phyloP scores from a whole-genome alignment of 2,113 vertebrate species.

The Setophaga kirtlandii region DNA sequence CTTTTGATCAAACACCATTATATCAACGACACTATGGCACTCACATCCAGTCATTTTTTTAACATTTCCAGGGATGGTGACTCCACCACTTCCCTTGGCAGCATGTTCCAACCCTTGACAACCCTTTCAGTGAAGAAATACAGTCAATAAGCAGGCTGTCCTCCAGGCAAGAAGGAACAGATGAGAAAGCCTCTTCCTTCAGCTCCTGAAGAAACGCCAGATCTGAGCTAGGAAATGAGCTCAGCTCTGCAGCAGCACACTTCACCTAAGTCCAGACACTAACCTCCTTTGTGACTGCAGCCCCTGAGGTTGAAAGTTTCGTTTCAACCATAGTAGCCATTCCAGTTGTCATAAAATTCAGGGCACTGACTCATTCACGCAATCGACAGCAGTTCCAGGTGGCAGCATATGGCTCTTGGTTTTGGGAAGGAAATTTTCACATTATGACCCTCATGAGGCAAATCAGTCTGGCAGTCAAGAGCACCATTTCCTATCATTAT shows the following conservation, averaged over 20 bases:
- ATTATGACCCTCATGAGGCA: background rate
- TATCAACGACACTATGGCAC: background rate
- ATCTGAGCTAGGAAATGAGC: background rate
- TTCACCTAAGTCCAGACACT: conserved; percentile 1
- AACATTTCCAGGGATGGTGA: background rate
- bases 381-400: background rate
- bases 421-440: conserved; percentile 20
- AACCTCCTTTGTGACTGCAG: background rate
- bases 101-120: background rate
- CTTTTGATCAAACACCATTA: background rate
- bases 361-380: background rate
- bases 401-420: conserved; percentile 20
- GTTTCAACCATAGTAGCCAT: background rate
- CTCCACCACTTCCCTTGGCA: background rate
- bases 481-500: conserved; percentile 47
- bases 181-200: background rate
- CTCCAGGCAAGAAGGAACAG: background rate
- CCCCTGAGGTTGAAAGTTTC: background rate
- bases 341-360: background rate
- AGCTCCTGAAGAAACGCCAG: conserved; percentile 22
- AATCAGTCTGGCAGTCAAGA: background rate
- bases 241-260: background rate
- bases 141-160: background rate
- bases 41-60: background rate
- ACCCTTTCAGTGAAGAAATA: background rate